A percentile compares a stretch with the other conserved stretches of the same genome.
Evolutionary conservation across 2,888 invertebrate genomes (phyloP).

Genomic region (Cheilosia urbana): DNA sequence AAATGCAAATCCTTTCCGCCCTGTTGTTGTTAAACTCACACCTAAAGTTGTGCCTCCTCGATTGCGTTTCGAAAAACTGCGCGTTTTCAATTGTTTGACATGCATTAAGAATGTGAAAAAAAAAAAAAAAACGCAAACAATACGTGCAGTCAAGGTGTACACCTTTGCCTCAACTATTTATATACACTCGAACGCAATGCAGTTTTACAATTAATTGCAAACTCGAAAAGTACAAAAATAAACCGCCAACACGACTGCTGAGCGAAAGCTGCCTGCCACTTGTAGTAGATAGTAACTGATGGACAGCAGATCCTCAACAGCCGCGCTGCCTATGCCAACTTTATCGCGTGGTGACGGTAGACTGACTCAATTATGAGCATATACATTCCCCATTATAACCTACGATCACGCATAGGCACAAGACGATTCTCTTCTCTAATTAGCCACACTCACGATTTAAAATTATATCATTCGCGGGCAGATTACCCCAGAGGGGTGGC

Average conservation of each 20-base stretch:
- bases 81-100: slow-evolving; percentile 55
- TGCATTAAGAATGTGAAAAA: slow-evolving; percentile 62
- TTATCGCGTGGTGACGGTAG: slow-evolving; percentile 61
- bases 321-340: slow-evolving; percentile 44
- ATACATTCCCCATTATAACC: slow-evolving; percentile 49
- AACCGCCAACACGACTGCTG: slow-evolving; percentile 25
- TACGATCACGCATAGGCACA: slow-evolving; percentile 60
- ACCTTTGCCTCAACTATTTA: neutral
- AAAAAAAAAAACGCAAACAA: slow-evolving; percentile 48
- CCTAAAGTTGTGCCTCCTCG: slow-evolving; percentile 31
- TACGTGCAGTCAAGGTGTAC: slow-evolving; percentile 9
- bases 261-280: slow-evolving; percentile 42
- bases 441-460: slow-evolving; percentile 49
- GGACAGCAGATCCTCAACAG: slow-evolving; percentile 41
- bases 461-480: slow-evolving; percentile 48
- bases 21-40: slow-evolving; percentile 50
- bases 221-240: slow-evolving; percentile 31
- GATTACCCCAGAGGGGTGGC: neutral
- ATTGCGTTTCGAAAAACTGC: slow-evolving; percentile 37
- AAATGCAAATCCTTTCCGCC: slow-evolving; percentile 62
- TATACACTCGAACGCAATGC: slow-evolving; percentile 42
- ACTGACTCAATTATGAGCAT: slow-evolving; percentile 66
- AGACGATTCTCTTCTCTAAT: slow-evolving; percentile 33
- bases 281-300: slow-evolving; percentile 46
- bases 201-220: slow-evolving; percentile 61